These are phyloP conservation scores for Belonocnema kinseyi DNA, from an alignment of 1,140 invertebrate species.

Conservation along the genomic window DNA sequence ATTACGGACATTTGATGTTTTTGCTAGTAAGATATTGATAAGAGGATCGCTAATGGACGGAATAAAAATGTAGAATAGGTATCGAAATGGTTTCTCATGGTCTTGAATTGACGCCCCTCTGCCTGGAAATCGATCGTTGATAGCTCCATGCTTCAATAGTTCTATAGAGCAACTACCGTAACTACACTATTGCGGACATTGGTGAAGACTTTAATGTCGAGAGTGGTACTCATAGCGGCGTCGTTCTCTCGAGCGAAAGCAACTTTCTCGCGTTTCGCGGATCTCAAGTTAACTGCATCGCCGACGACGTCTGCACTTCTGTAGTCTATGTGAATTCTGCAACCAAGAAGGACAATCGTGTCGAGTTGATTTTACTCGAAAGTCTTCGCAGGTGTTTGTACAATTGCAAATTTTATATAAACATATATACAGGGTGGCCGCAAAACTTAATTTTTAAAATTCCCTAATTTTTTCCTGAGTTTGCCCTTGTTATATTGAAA, in stretches of 20 bases:
- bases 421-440: no score
- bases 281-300: conserved; percentile 25
- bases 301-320: no score
- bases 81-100: conserved; percentile 13
- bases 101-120: conserved; percentile 4
- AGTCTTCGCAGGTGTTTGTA: no score
- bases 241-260: conserved; percentile 52
- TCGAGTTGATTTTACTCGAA: no score
- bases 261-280: conserved; percentile 49
- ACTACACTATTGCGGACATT: background rate
- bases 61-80: conserved; percentile 2
- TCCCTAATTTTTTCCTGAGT: no score
- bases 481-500: no score
- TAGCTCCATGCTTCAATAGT: no score
- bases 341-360: no score
- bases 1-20: background rate
- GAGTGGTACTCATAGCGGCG: background rate
- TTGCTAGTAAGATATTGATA: conserved; percentile 15
- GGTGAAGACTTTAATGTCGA: background rate
- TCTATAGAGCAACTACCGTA: conserved; percentile 1
- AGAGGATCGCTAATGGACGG: conserved; percentile 6
- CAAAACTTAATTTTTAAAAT: no score
- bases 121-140: conserved; percentile 7
- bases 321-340: no score
- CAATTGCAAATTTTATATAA: no score